Evolutionary conservation across 2,113 vertebrate genomes (phyloP), one percentile per base, ranked within the genome.

Genomic region (Pelobates fuscus): DNA sequence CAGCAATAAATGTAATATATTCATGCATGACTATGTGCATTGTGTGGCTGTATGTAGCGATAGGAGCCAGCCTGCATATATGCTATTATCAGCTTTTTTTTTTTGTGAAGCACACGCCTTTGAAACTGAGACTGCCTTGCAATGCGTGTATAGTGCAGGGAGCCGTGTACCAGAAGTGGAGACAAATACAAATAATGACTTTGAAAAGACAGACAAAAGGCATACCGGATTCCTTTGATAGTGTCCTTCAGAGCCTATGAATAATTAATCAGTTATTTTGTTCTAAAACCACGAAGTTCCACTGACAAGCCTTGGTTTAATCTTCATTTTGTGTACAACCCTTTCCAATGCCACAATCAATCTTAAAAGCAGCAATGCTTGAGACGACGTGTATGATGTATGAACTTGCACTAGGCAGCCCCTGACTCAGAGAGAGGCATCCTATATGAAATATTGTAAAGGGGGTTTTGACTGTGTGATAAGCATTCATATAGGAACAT

Each of bases 341-440:
- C 70, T 72, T 77, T 81, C 80, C 81, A 78, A 84, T 58, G 6
- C 30, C 80, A 80, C 24, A 0, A 83, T 85, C 84, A 85, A 83
- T 88, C 85, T 65, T 7, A 80, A 78, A 87, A 85, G 83, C 81
- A 80, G 79, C n/a, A n/a, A n/a, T 18, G 46, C 46, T n/a, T n/a
- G n/a, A 52, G 46, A 5, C 10, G 12, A 49, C 64, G 25, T 49
- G 8, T 30, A 37, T 58, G 52, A 58, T 68, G 30, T 68, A 55
- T 68, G 66, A 68, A 43, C 20, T 52, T 67, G 65, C 18, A 67
- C 18, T 18, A 44, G 23, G 14, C 41, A 25, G 23, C 20, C 29
- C n/a, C 30, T 63, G 8, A 32, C 12, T 55, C 52, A 55, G n/a
- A 55, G 52, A 11, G 20, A n/a, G 21, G n/a, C 17, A 20, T 21